phyloP scores from a whole-genome alignment of 2,113 vertebrate species.

The Collichthys lucidus region DNA sequence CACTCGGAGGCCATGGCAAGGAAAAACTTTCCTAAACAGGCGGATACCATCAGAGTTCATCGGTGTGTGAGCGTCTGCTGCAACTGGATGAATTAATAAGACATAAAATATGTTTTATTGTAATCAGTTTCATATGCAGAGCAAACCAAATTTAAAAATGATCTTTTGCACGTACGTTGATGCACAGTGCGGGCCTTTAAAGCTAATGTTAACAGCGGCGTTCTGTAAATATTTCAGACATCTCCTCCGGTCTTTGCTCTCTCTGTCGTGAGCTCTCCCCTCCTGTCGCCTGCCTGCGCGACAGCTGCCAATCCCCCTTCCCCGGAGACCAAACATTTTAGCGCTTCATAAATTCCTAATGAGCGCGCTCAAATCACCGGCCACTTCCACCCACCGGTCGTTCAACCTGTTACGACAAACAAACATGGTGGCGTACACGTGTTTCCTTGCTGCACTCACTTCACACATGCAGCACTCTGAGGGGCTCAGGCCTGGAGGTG shows the following conservation, averaged over 20 bases:
- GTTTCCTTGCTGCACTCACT: conserved; percentile 72
- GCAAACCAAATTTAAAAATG: not conserved
- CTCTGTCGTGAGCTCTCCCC: conserved; percentile 29
- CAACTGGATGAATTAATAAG: too few species aligned
- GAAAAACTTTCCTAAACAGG: too few species aligned
- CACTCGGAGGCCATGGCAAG: too few species aligned
- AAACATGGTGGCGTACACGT: conserved; percentile 74
- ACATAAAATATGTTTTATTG: not conserved
- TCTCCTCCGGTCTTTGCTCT: conserved; percentile 27
- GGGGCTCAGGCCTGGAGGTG: conserved; percentile 69
- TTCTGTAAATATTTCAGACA: conserved; percentile 54
- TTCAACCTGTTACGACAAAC: conserved; percentile 84
- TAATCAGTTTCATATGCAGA: not conserved
- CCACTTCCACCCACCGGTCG: conserved; percentile 87
- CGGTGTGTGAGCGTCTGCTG: too few species aligned
- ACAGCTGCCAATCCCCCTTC: conserved; percentile 93
- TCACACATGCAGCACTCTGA: conserved; percentile 73
- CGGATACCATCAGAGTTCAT: too few species aligned
- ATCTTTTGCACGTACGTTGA: not conserved
- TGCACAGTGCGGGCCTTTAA: not conserved
- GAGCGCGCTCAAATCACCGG: conserved; percentile 94
- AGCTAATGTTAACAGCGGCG: not conserved
- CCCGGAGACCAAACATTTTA: conserved; percentile 96
- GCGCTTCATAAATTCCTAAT: conserved; percentile 99
- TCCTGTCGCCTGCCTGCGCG: conserved; percentile 80